Evolutionary conservation across 1,140 invertebrate genomes (phyloP).

Genomic region (Teleopsis dalmanni): DNA sequence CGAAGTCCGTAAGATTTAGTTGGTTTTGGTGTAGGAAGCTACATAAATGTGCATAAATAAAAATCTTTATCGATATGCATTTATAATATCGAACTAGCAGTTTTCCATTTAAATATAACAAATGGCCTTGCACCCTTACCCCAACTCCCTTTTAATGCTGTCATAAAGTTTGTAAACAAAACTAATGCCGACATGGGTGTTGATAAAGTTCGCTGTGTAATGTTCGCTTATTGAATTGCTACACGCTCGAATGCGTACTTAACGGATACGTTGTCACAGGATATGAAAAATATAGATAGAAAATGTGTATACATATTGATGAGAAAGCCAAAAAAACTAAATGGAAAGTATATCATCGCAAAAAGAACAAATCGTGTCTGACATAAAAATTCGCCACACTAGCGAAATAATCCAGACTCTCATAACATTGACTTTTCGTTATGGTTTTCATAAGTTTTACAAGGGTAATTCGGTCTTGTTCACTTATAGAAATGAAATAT

Average conservation of each 20-base stretch:
- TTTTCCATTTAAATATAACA: constrained; percentile 19
- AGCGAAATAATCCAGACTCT: constrained; percentile 5
- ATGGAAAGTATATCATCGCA: background rate
- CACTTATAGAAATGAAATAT: no score
- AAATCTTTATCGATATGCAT: constrained; percentile 2
- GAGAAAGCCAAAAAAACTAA: no score
- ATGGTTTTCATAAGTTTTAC: constrained; percentile 4
- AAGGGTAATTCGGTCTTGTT: no score
- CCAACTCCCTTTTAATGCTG: constrained; percentile 16
- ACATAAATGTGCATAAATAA: constrained; percentile 43
- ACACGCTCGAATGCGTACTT: constrained; percentile 44
- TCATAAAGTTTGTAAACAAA: constrained; percentile 41
- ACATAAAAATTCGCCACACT: constrained; percentile 1
- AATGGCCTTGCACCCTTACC: no score
- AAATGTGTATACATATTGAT: no score
- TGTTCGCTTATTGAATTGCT: constrained; percentile 35
- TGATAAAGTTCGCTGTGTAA: constrained; percentile 35
- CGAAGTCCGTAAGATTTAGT: constrained; percentile 1
- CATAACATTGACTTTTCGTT: constrained; percentile 5
- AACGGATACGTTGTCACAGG: constrained; percentile 11
- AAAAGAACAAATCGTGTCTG: background rate
- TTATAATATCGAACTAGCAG: background rate
- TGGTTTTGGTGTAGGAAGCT: constrained; percentile 6
- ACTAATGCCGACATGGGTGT: constrained; percentile 45
- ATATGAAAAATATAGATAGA: no score